Conservation (phyloP, 2,797 vertebrate genomes). For the Oreonectes daqikongensis region DNA sequence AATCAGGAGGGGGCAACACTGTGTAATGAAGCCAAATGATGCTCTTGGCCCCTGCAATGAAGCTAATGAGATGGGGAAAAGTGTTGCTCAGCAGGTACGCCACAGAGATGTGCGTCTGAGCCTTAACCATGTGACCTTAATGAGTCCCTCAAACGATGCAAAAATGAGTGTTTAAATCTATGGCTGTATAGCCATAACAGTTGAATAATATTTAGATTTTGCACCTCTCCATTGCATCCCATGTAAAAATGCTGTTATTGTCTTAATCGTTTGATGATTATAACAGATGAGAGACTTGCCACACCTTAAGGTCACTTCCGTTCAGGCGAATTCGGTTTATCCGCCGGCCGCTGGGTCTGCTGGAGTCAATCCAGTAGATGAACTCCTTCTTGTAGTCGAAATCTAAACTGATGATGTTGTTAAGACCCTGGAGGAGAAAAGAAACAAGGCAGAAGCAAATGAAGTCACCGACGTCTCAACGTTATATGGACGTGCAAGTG, state of each 20-base stretch:
- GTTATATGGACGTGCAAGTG: constrained; percentile 27
- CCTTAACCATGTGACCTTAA: constrained; percentile 41
- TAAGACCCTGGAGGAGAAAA: constrained; percentile 84
- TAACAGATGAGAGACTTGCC: background rate
- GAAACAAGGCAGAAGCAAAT: constrained; percentile 18
- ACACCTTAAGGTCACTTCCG: constrained; percentile 96
- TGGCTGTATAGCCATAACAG: constrained; percentile 11
- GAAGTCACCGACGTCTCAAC: constrained; percentile 1
- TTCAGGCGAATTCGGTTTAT: constrained; percentile 97
- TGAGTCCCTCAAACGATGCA: constrained; percentile 33
- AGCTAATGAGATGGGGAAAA: constrained; percentile 69
- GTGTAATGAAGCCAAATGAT: constrained; percentile 76
- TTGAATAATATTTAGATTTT: constrained; percentile 19
- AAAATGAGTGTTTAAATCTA: constrained; percentile 21
- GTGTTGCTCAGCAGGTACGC: constrained; percentile 49
- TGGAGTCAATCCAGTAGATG: constrained; percentile 98
- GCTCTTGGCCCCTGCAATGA: constrained; percentile 64
- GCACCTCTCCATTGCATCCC: background rate
- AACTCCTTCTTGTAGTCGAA: constrained; percentile 99
- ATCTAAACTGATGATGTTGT: constrained; percentile 96
- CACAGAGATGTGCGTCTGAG: constrained; percentile 38
- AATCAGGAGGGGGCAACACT: constrained; percentile 59
- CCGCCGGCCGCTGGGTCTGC: constrained; percentile 91
- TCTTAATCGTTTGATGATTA: background rate
- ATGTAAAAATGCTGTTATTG: background rate